Base-by-base conservation (phyloP, 1,140 invertebrate species). In the Pseudobourletiella spinata region DNA sequence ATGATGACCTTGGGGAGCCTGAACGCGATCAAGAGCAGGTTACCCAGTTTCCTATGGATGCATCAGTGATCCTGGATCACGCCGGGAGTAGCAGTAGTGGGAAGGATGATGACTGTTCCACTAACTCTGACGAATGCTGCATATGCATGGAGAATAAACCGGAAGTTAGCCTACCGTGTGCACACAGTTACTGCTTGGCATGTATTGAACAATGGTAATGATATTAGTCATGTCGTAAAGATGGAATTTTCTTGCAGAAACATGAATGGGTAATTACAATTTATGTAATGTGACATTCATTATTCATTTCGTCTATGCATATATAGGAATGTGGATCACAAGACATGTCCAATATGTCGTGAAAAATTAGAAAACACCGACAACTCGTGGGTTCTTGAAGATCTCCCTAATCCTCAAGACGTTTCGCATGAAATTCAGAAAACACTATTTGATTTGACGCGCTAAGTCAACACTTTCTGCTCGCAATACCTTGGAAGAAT, bases 71-170 rank as follows among this genome's bases (percentile, higher is more conserved):
- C 16, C 51, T 78, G 15, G 67, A 75, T 51, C 63, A 74, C 57
- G 65, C 48, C 16, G 63, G 26, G 52, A 57, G 24, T 48, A 65
- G 59, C 35, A 26, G 3, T 46, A 59, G 43, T 18, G 24, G n/a
- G n/a, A n/a, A n/a, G n/a, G n/a, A n/a, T n/a, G n/a, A n/a, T n/a
- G n/a, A n/a, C n/a, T n/a, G n/a, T n/a, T n/a, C 59, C 0, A 54
- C 61, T 29, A 59, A 65, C 55, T 57, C 73, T 51, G 76, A 76
- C 43, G 84, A 86, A 72, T 86, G 85, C 73, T 83, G 82, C 70
- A 85, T 86, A 67, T 86, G 85, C 74, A 79, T 86, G 72, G 85
- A 86, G 71, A 72, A 81, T 30, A 79, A 79, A 68, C 81, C 83
- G 4, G 82, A 85, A 69, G 76, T 84, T 44, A 81, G 81, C 62